These are phyloP conservation scores for Yoshiicerus persimilis DNA, from an alignment of 1,140 invertebrate genomes.

Conservation along the genomic window DNA sequence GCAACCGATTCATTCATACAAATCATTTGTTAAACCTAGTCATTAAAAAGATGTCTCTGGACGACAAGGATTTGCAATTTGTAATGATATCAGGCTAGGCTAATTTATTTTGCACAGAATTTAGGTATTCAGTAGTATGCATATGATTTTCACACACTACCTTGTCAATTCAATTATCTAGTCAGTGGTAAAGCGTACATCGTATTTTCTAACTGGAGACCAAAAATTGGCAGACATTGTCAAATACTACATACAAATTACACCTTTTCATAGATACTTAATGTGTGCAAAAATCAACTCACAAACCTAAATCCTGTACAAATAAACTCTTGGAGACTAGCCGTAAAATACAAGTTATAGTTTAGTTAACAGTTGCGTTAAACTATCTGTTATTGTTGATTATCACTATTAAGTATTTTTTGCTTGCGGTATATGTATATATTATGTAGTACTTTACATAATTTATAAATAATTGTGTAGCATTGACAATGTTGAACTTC, in stretches of 20 bases:
- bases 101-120: not conserved
- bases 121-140: not conserved
- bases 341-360: not conserved
- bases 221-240: not conserved
- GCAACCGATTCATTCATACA: not conserved
- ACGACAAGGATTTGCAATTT: not conserved
- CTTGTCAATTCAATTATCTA: not conserved
- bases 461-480: not conserved
- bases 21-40: not conserved
- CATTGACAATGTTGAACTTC: conserved; percentile 20
- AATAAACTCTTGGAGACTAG: not conserved
- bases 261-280: too few species aligned
- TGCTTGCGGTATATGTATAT: not conserved
- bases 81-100: not conserved
- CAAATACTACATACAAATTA: not conserved
- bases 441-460: not conserved
- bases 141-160: not conserved
- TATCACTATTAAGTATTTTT: not conserved
- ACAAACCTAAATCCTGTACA: not conserved
- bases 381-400: not conserved
- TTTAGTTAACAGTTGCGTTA: not conserved
- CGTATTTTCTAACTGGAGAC: too few species aligned
- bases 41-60: not conserved
- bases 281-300: not conserved
- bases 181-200: too few species aligned